A percentile compares a stretch with the other conserved stretches of the same genome.
These are phyloP conservation scores for Mesembrinibis cayennensis DNA, from an alignment of 2,113 vertebrate genomes.

Conservation along the genomic window DNA sequence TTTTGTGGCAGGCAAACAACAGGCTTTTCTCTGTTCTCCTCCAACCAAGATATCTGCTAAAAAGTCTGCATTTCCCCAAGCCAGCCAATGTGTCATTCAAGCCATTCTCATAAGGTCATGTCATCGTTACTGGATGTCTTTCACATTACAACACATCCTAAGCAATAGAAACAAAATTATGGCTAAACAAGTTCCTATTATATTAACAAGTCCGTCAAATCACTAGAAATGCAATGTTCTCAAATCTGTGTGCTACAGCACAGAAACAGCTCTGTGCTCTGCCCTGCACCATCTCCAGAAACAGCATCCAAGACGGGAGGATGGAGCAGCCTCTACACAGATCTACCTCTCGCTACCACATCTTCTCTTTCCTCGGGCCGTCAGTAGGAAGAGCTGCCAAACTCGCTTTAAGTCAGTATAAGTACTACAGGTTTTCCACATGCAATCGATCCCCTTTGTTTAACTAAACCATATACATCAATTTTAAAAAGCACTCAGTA, in stretches of 20 bases:
- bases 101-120: neutral
- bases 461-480: neutral
- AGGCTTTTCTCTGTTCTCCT: neutral
- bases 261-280: neutral
- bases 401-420: neutral
- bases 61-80: neutral
- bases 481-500: neutral
- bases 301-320: neutral
- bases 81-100: neutral
- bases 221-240: neutral
- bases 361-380: neutral
- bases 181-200: neutral
- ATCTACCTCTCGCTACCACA: fast-evolving
- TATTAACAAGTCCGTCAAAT: neutral
- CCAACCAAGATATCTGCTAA: neutral
- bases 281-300: neutral
- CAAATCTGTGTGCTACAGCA: neutral
- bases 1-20: neutral
- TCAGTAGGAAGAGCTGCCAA: neutral
- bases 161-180: neutral
- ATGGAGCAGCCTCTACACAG: neutral
- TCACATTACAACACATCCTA: neutral
- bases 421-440: neutral
- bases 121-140: neutral
- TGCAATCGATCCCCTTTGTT: neutral